These are phyloP conservation scores for Melinaea menophilus DNA, from an alignment of 2,888 invertebrate species.

Conservation along the genomic window DNA sequence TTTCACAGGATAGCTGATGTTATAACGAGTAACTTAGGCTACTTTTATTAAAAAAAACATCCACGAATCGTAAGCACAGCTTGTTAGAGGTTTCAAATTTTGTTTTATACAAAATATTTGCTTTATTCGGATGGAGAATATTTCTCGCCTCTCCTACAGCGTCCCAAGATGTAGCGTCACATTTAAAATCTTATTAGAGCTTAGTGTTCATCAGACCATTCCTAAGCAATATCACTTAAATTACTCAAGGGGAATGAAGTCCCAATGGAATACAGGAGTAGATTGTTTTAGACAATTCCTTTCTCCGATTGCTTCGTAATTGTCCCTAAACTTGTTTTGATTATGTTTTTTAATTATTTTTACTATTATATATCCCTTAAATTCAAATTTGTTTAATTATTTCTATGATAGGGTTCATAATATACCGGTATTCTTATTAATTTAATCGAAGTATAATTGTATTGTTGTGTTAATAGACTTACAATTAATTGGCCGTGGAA, in stretches of 20 bases:
- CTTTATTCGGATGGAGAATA: conserved; percentile 8
- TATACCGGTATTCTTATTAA: too few species aligned
- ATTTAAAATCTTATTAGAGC: conserved; percentile 67
- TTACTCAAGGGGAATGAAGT: conserved; percentile 47
- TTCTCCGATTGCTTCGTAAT: conserved; percentile 32
- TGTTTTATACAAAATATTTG: conserved; percentile 2
- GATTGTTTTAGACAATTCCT: conserved; percentile 36
- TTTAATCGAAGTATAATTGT: not conserved
- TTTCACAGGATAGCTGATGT: too few species aligned
- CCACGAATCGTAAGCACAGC: not conserved
- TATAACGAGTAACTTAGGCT: too few species aligned
- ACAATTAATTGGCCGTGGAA: conserved; percentile 5
- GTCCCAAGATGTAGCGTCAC: conserved; percentile 50
- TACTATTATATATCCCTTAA: too few species aligned
- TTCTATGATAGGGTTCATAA: too few species aligned
- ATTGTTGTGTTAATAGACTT: conserved; percentile 1
- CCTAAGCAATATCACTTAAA: conserved; percentile 46
- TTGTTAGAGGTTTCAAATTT: not conserved
- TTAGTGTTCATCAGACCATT: conserved; percentile 43
- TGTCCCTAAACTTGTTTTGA: not conserved
- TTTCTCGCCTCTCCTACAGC: conserved; percentile 10
- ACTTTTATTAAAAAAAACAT: too few species aligned
- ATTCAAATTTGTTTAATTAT: too few species aligned
- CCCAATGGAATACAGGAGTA: conserved; percentile 40
- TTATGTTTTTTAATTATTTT: too few species aligned